A percentile compares a stretch with the other conserved stretches of the same genome.
Evolutionary conservation across 2,888 invertebrate genomes (phyloP).

Genomic region (Dastarcus helophoroides): DNA sequence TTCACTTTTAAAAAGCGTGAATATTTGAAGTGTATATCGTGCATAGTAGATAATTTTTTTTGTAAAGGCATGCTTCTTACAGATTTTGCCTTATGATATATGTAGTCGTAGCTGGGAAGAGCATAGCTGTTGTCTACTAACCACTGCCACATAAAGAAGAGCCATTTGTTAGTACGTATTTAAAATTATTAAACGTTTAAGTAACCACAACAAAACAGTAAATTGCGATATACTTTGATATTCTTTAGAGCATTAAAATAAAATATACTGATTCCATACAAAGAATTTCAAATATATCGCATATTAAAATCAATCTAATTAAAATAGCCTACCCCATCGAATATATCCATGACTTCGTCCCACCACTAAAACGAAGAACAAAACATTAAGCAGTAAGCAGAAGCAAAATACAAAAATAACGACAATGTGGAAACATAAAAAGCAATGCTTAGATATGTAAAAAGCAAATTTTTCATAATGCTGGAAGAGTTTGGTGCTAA

Average conservation of each 20-base stretch:
- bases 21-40: too few species aligned
- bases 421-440: slow-evolving; percentile 8
- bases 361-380: slow-evolving; percentile 70
- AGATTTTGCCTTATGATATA: slow-evolving; percentile 56
- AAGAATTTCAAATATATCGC: neutral
- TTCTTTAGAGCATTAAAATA: too few species aligned
- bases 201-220: neutral
- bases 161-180: too few species aligned
- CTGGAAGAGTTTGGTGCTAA: too few species aligned
- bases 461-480: too few species aligned
- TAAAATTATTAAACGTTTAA: slow-evolving; percentile 6
- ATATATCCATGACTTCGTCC: slow-evolving; percentile 94
- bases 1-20: too few species aligned
- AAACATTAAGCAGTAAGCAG: slow-evolving; percentile 9
- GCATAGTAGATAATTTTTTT: neutral
- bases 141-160: too few species aligned
- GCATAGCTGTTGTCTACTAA: slow-evolving; percentile 67
- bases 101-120: slow-evolving; percentile 52
- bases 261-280: neutral
- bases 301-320: neutral
- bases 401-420: slow-evolving; percentile 7
- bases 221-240: too few species aligned
- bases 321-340: slow-evolving; percentile 78
- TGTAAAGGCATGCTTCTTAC: slow-evolving; percentile 44
- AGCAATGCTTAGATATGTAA: slow-evolving; percentile 3